phyloP scores from a whole-genome alignment of 2,888 invertebrate genomes.

The Calliphora vomitoria region DNA sequence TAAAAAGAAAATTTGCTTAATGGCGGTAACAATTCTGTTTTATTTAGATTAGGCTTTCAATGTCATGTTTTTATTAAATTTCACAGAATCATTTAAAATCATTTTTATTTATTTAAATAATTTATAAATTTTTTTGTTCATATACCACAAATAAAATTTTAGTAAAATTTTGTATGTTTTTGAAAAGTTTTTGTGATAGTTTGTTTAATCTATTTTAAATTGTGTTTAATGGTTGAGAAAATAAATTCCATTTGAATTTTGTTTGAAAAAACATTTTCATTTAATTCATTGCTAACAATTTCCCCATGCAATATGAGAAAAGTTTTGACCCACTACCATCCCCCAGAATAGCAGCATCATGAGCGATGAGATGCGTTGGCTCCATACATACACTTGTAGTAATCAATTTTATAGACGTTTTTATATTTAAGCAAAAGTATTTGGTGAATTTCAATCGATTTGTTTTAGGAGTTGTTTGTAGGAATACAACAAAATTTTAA shows the following conservation, averaged over 20 bases:
- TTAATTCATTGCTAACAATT: slow-evolving; percentile 14
- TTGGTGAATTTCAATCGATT: background rate
- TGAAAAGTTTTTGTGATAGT: background rate
- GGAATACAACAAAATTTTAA: too few relatives aligned
- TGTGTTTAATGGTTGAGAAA: slow-evolving; percentile 25
- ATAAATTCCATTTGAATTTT: background rate
- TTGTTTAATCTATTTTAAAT: slow-evolving; percentile 15
- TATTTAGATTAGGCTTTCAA: too few relatives aligned
- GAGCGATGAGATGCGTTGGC: background rate
- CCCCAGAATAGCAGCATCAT: background rate
- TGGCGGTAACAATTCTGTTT: too few relatives aligned
- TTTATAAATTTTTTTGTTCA: too few relatives aligned
- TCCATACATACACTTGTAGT: background rate
- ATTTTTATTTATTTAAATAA: too few relatives aligned
- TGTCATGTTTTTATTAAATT: too few relatives aligned
- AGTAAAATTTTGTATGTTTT: background rate
- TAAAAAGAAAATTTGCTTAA: too few relatives aligned
- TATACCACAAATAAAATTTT: background rate
- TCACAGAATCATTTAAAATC: too few relatives aligned
- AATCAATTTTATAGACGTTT: background rate
- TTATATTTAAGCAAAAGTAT: background rate
- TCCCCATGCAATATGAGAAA: slow-evolving; percentile 20
- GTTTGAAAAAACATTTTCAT: background rate
- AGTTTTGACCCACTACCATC: background rate
- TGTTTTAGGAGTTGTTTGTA: background rate